phyloP scores from a whole-genome alignment of 2,797 vertebrate genomes.

The Phyllotis vaccarum region DNA sequence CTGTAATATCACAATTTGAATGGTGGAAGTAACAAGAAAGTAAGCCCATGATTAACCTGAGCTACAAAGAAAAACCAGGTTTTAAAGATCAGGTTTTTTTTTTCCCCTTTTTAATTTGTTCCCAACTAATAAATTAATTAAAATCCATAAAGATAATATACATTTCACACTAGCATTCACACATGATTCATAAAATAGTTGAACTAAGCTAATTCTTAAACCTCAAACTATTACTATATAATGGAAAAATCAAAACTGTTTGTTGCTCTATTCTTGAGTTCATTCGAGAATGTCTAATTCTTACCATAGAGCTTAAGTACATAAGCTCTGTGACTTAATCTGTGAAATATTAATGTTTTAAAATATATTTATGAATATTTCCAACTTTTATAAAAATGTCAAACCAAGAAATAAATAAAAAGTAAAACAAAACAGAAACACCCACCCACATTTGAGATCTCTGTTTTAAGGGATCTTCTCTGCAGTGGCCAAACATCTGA shows the following conservation, averaged over 20 bases:
- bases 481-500: constrained; percentile 58
- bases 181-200: not conserved
- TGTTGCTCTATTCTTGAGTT: not conserved
- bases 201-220: not conserved
- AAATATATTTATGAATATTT: constrained; percentile 77
- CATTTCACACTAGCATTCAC: not conserved
- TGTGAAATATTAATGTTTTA: constrained; percentile 69
- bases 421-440: not conserved
- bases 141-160: not conserved
- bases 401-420: too few relatives aligned
- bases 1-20: not conserved
- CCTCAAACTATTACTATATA: constrained; percentile 63
- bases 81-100: not conserved
- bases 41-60: too few relatives aligned
- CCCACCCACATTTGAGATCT: constrained; percentile 2
- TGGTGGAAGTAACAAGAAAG: too few relatives aligned
- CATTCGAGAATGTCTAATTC: constrained; percentile 22
- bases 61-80: not conserved
- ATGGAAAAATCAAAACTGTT: constrained; percentile 39
- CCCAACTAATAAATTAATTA: not conserved
- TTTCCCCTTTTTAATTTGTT: not conserved
- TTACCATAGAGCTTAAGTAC: constrained; percentile 50
- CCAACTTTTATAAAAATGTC: constrained; percentile 67
- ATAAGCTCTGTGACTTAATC: too few relatives aligned
- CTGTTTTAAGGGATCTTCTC: constrained; percentile 70